These are phyloP conservation scores for Camelus bactrianus DNA, from an alignment of 2,113 vertebrate species.

Conservation along the genomic window DNA sequence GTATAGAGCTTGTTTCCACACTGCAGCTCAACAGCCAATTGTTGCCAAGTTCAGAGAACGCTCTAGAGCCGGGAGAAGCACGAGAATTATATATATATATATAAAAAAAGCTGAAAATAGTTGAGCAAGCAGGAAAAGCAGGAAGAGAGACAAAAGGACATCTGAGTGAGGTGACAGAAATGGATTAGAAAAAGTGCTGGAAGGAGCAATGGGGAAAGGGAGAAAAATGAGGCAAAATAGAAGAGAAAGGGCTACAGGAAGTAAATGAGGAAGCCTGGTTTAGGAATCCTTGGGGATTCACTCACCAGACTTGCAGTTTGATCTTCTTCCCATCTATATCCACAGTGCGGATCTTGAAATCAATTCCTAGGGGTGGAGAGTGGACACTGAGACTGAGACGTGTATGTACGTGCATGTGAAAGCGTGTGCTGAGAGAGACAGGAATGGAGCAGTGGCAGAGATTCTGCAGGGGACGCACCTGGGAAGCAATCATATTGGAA, in stretches of 20 bases:
- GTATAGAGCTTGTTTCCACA: not conserved
- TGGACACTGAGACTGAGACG: not conserved
- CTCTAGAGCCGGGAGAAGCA: not conserved
- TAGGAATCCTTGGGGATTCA: not conserved
- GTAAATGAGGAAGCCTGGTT: not conserved
- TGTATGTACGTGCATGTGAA: accelerated
- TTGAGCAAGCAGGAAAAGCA: not conserved
- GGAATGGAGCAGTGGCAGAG: not conserved
- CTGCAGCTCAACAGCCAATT: not conserved
- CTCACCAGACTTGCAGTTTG: constrained; percentile 97
- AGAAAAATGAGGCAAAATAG: not conserved
- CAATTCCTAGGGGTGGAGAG: constrained; percentile 89
- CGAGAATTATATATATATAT: not conserved
- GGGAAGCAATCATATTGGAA: not conserved
- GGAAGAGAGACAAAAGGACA: not conserved
- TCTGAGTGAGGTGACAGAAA: not conserved
- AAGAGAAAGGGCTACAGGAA: not conserved
- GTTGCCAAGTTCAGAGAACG: not conserved
- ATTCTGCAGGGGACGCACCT: not conserved
- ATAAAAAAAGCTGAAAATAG: not conserved
- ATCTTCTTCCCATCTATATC: constrained; percentile 96
- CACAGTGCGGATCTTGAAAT: constrained; percentile 97
- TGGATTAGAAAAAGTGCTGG: not conserved
- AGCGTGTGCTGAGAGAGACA: not conserved
- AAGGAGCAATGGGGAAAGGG: not conserved